phyloP scores from a whole-genome alignment of 2,888 invertebrate species.

The Oxystoma pomonae region DNA sequence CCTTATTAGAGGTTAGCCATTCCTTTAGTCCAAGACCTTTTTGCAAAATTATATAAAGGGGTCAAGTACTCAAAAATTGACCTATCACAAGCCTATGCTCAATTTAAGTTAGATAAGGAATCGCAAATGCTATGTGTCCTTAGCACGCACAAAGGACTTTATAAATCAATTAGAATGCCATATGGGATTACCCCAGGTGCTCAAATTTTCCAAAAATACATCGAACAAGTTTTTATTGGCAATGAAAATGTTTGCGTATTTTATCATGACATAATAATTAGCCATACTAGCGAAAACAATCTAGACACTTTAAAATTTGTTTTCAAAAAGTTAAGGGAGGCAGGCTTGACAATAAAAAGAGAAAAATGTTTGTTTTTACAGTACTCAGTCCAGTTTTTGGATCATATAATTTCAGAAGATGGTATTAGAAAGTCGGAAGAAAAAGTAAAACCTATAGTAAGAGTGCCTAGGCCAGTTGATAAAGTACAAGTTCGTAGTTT shows the following conservation, averaged over 20 bases:
- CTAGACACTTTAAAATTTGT: slow-evolving; percentile 29
- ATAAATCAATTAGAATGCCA: slow-evolving; percentile 35
- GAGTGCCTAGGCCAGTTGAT: slow-evolving; percentile 16
- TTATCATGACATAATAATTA: slow-evolving; percentile 37
- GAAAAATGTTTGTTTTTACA: slow-evolving; percentile 38
- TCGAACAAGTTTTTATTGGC: too few species aligned
- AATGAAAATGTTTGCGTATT: too few species aligned
- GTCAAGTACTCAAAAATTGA: slow-evolving; percentile 28
- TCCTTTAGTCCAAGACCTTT: slow-evolving; percentile 29
- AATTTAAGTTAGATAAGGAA: slow-evolving; percentile 34
- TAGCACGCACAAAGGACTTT: slow-evolving; percentile 39
- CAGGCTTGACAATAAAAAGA: slow-evolving; percentile 32
- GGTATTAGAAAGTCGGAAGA: slow-evolving; percentile 23
- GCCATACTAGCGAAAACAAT: slow-evolving; percentile 27
- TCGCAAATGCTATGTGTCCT: slow-evolving; percentile 33
- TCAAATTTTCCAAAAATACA: slow-evolving; percentile 39
- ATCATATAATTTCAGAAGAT: slow-evolving; percentile 23
- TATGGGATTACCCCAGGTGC: slow-evolving; percentile 41
- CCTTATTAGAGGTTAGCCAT: slow-evolving; percentile 24
- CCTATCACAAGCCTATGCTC: slow-evolving; percentile 34
- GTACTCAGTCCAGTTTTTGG: slow-evolving; percentile 36
- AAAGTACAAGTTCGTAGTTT: slow-evolving; percentile 16
- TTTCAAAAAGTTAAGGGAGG: slow-evolving; percentile 25
- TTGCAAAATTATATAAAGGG: slow-evolving; percentile 27
- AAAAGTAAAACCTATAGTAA: slow-evolving; percentile 24